Evolutionary conservation across 2,888 invertebrate species (phyloP), one percentile per base, ranked within the genome.

Genomic region (Opisthograptis luteolata): DNA sequence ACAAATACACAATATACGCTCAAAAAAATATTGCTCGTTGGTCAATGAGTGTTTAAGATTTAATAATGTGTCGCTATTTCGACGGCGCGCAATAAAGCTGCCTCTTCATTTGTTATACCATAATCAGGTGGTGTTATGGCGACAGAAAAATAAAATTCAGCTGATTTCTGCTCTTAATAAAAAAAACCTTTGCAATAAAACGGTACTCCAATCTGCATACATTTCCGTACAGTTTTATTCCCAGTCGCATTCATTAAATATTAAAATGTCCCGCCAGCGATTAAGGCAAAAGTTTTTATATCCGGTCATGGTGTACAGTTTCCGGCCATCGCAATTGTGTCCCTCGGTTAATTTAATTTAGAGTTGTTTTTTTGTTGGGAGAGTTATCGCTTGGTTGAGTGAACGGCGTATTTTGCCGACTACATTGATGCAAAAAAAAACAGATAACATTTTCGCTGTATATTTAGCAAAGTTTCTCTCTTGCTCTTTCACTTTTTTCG

Each of bases 281-380:
- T 63, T 54, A 62, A 64, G 59, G 46, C 60, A 43, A 60, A 58
- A 40, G 62, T 61, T 57, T 56, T 25, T 25, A 25, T 25, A 25
- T 22, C 22, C 22, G n/a, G 22, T n/a, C 60, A 61, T 58, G 31
- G 17, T 31, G 31, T 9, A 61, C 34, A 22, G 37, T 41, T 54
- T 47, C 51, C 28, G 50, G 17, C 50, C 60, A 58, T 64, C 62
- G 2, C 1, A 10, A 25, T 61, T 70, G 65, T 60, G 59, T 57
- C 59, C 36, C 22, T 22, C 58, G 48, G 62, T 60, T 73, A 67
- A 73, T 74, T 73, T 50, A 66, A 73, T 72, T 67, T 59, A 30
- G 58, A 66, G 66, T 61, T 73, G 68, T 67, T 73, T 62, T 59
- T 50, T 48, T 19, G 43, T 19, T 25, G 25, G 9, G 10, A 25